Base-by-base conservation (phyloP, 2,797 vertebrate species). In the Hydrocynus forskahlii region DNA sequence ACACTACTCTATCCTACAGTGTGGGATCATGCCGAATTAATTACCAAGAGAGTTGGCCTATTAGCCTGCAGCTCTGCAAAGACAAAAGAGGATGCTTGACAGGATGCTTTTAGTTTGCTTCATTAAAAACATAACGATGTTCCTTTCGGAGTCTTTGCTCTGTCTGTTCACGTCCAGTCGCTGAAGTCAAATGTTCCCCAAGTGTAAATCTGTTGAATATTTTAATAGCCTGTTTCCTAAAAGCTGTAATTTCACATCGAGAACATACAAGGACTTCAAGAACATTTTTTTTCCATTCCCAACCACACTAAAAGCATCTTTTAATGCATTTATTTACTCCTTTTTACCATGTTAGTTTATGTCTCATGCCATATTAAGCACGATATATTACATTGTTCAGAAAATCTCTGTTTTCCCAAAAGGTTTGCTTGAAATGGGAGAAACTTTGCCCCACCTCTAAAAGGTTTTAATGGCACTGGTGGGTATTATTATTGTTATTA, bases 81-180 rank as follows among this genome's bases (percentile, higher is more conserved):
- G 71, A 82, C 79, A 70, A 76, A 54, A 5, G 14, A 75, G 78
- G 79, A 84, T 76, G 62, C 87, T 89, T 86, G 68, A 68, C 57
- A 81, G 85, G 81, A 81, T 76, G 40, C 57, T 82, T 88, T 85
- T 75, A 77, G 2, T 71, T 73, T 71, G 75, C 81, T 63, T 86
- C 71, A 88, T 86, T 87, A 80, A 87, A 88, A 88, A 87, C 84
- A 87, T 75, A 77, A 88, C 85, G 75, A 77, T 87, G 80, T 80
- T 86, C n/a, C 9, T 45, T 57, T 29, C 75, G 21, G 35, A 57
- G 23, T 10, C 78, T 83, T 80, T 71, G 59, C 83, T 72, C 81
- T 68, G 2, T 60, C 76, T 10, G 25, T 35, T 43, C n/a, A 21
- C 17, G 12, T 60, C 21, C 57, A 23, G 57, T 60, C 48, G 13